phyloP scores from a whole-genome alignment of 2,113 vertebrate genomes.

The Coturnix japonica region DNA sequence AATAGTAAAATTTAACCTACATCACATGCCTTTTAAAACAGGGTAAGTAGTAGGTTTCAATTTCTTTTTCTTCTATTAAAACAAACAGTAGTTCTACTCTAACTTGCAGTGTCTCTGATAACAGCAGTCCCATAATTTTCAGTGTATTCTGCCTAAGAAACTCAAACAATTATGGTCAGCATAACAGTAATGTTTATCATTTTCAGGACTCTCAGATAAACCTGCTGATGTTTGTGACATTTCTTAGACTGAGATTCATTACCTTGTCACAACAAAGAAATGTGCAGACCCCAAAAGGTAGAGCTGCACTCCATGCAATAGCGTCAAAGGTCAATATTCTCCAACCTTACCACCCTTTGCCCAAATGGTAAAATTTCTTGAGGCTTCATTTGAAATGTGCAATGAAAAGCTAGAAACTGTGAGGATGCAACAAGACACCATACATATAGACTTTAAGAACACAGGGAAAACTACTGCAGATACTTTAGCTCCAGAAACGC shows the following conservation, averaged over 20 bases:
- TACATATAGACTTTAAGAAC: not conserved
- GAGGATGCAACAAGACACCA: not conserved
- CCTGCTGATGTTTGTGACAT: not conserved
- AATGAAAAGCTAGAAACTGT: slow-evolving; percentile 13
- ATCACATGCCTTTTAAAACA: not conserved
- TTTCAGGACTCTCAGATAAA: not conserved
- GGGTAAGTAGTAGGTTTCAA: not conserved
- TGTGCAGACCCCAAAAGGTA: slow-evolving; percentile 7
- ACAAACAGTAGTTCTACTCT: not conserved
- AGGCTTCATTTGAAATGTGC: slow-evolving; percentile 17
- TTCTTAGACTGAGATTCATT: slow-evolving; percentile 45
- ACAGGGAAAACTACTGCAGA: not conserved
- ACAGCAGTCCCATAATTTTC: not conserved
- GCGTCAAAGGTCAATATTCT: slow-evolving; percentile 18
- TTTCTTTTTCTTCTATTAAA: not conserved
- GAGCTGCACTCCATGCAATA: not conserved
- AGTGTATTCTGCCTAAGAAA: not conserved
- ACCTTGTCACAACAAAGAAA: slow-evolving; percentile 39
- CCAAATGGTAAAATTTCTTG: slow-evolving; percentile 11
- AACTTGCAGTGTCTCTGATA: not conserved
- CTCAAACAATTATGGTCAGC: not conserved
- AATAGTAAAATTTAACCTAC: not conserved
- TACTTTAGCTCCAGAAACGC: not conserved
- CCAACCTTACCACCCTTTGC: not conserved
- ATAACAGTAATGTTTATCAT: not conserved